These are phyloP conservation scores for Eclectus roratus DNA, from an alignment of 2,113 vertebrate species.

Conservation along the genomic window DNA sequence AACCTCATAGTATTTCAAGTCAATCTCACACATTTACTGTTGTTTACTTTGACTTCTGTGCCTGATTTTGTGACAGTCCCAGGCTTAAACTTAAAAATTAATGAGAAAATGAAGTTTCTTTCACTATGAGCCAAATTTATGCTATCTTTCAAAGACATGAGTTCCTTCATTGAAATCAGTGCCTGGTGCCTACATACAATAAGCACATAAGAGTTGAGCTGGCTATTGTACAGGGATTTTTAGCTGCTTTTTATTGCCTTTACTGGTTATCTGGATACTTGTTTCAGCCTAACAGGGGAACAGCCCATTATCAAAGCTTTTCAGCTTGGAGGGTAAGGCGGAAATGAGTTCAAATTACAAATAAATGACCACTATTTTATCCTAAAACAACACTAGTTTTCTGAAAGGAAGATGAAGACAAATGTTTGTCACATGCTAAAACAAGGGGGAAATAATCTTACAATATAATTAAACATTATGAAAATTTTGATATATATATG, in stretches of 20 bases:
- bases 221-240: background rate
- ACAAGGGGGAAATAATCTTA: background rate
- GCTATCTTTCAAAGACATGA: background rate
- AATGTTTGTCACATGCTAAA: background rate
- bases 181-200: background rate
- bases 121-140: background rate
- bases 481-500: background rate
- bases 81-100: background rate
- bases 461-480: constrained; percentile 3
- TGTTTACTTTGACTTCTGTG: background rate
- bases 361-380: background rate
- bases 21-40: background rate
- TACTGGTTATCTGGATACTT: background rate
- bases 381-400: background rate
- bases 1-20: background rate
- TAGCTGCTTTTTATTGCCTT: background rate
- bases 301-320: background rate
- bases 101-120: background rate
- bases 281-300: background rate
- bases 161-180: background rate
- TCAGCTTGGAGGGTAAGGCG: background rate
- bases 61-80: background rate
- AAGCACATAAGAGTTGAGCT: background rate
- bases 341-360: background rate
- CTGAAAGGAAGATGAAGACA: background rate